These are phyloP conservation scores for Lepidochrysops patricia DNA, from an alignment of 2,888 invertebrate genomes.

Conservation along the genomic window DNA sequence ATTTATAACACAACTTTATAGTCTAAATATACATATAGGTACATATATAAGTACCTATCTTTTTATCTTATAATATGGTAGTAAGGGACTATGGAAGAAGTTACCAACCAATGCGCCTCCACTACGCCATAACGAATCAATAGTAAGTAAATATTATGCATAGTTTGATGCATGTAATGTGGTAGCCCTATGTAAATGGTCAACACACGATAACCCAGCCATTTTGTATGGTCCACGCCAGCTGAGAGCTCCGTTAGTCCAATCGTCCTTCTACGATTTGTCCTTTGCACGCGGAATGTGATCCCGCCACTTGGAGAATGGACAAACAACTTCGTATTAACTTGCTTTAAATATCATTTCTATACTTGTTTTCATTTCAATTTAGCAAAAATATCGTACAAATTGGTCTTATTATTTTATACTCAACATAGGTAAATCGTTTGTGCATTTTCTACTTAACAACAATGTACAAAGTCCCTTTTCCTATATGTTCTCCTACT, in stretches of 20 bases:
- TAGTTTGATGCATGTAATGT: background rate
- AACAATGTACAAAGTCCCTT: no score
- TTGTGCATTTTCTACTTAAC: no score
- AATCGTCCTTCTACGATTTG: slow-evolving; percentile 22
- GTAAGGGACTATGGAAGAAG: no score
- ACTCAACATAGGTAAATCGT: no score
- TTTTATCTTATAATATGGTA: no score
- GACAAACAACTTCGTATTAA: slow-evolving; percentile 1
- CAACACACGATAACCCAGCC: slow-evolving; percentile 36
- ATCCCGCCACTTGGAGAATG: slow-evolving; percentile 29
- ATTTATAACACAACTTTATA: background rate
- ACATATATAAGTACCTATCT: no score
- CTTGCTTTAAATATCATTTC: slow-evolving; percentile 15
- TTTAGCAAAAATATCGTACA: background rate
- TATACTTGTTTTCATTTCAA: background rate
- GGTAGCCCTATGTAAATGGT: slow-evolving; percentile 25
- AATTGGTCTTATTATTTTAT: no score
- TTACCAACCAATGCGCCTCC: no score
- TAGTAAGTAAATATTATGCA: no score
- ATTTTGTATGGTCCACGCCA: slow-evolving; percentile 29
- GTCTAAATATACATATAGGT: no score
- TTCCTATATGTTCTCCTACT: no score
- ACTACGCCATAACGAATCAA: no score
- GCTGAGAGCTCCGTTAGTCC: slow-evolving; percentile 18
- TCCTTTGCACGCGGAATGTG: slow-evolving; percentile 31